Base-by-base conservation (phyloP, 37 sponge, comb jelly and placozoan genomes). In the Agelas oroides region DNA sequence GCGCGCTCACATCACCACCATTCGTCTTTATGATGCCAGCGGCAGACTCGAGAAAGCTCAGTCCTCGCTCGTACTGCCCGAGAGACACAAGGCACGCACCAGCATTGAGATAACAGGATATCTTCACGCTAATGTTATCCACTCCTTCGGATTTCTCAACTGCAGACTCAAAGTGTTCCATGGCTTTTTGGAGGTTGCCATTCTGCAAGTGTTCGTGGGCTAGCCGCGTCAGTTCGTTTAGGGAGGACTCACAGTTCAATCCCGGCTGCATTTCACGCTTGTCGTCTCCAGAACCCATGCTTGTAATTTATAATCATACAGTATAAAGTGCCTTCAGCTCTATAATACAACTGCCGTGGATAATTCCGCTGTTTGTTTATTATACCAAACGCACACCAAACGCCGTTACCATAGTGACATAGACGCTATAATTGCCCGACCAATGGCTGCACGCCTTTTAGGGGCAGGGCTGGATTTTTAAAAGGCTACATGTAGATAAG, bases 31-130 rank as follows among this genome's bases (percentile, higher is more conserved):
- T 32, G 11, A 86, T 68, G 37, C 5, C 52, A 17, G 80, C 46
- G 17, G 94, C 90, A 72, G 62, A 74, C n/a, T 88, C 65, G 0
- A 93, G 79, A 61, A 59, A 69, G 13, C 21, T 15, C 16, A 78
- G 53, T 20, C 94, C 89, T 68, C 72, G 77, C 59, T 86, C 27
- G 59, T 70, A 67, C 31, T 83, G 55, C 17, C 94, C 80, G 52
- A 82, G 63, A 13, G 90, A 70, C 1, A 89, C 87, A 31, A 86
- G 64, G 33, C 87, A 89, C 12, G 90, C 94, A 13, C 94, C 94
- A 16, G 75, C 74, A 72, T 93, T 93, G 6, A 89, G 70, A 35
- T 85, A 70, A 32, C 94, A 89, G 15, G 90, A 59, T 16, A 86
- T 52, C 60, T 86, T 76, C 32, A 59, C 40, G 16, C 54, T 34